Base-by-base conservation (phyloP, 2,888 invertebrate genomes). In the Steinernema carpocapsae region DNA sequence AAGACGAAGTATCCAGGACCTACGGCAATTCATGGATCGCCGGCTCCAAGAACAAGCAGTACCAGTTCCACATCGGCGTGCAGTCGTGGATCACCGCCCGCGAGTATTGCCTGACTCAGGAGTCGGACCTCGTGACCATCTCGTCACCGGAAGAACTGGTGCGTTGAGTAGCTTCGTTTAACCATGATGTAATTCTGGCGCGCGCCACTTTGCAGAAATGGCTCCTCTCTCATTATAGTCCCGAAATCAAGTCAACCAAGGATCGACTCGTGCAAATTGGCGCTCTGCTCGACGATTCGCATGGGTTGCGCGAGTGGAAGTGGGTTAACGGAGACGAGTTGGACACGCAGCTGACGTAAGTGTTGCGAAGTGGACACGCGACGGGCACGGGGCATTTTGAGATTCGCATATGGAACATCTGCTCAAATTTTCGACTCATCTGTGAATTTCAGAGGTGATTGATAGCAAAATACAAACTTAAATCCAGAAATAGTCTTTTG, bases 11-110 rank as follows among this genome's bases (percentile, higher is more conserved):
- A 6, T 64, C 64, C 17, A 22, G 37, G 17, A 64, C 24, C 26
- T 64, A 64, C 64, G 64, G 74, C 22, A 73, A 56, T 22, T 80
- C 80, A 10, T 80, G 80, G 80, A 82, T 80, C 22, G 72, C 76
- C 19, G 80, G 80, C 0, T 82, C 80, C 1, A 51, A 32, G 12
- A 72, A 83, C 32, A 78, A 83, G 43, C 82, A 81, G 72, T 82
- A 82, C 73, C 82, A 84, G 74, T 84, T 83, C 72, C 81, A 83
- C 73, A 73, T 81, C 19, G 83, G 83, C 14, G 77, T 79, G 26
- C 83, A 81, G 52, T 84, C 83, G 0, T 83, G 83, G 83, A 29
- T 83, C 56, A 76, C 76, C 14, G 83, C 83, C 12, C 75, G 83
- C 6, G 83, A 83, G 72, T 73, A 71, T n/a, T 83, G 83, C 51